phyloP scores from a whole-genome alignment of 2,888 invertebrate species.

The Acleris laterana region DNA sequence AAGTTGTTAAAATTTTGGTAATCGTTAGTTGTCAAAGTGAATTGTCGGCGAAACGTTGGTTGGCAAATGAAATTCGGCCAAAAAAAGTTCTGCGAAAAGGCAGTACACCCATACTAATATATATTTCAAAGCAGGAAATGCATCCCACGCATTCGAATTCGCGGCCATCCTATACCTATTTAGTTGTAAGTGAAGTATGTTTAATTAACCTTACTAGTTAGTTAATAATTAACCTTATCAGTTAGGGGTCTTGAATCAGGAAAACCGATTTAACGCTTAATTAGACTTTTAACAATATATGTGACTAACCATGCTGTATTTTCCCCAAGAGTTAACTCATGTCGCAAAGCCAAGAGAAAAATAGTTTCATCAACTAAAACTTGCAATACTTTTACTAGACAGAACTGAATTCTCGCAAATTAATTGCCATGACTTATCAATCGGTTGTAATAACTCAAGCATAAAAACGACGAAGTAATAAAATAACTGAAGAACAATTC shows the following conservation, averaged over 20 bases:
- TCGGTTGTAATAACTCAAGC: slow-evolving; percentile 27
- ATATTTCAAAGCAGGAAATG: no score
- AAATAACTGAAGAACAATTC: slow-evolving; percentile 58
- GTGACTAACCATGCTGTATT: not conserved
- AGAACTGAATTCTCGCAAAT: slow-evolving; percentile 17
- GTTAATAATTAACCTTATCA: no score
- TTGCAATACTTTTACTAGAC: slow-evolving; percentile 6
- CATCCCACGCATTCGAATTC: no score
- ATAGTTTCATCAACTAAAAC: not conserved
- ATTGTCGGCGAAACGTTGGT: no score
- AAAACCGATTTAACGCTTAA: not conserved
- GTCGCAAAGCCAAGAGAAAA: slow-evolving; percentile 8
- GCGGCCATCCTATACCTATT: no score
- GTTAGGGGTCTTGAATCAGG: not conserved
- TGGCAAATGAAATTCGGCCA: no score
- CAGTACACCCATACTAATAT: no score
- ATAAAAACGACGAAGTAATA: slow-evolving; percentile 26
- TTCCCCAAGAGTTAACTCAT: not conserved
- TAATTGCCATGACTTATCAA: slow-evolving; percentile 34
- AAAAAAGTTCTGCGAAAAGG: no score
- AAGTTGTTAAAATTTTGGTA: no score
- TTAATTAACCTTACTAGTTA: no score
- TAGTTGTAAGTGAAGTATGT: no score
- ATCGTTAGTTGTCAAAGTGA: no score
- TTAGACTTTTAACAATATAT: not conserved